These are phyloP conservation scores for Theretra japonica DNA, from an alignment of 2,888 invertebrate genomes.

Conservation along the genomic window DNA sequence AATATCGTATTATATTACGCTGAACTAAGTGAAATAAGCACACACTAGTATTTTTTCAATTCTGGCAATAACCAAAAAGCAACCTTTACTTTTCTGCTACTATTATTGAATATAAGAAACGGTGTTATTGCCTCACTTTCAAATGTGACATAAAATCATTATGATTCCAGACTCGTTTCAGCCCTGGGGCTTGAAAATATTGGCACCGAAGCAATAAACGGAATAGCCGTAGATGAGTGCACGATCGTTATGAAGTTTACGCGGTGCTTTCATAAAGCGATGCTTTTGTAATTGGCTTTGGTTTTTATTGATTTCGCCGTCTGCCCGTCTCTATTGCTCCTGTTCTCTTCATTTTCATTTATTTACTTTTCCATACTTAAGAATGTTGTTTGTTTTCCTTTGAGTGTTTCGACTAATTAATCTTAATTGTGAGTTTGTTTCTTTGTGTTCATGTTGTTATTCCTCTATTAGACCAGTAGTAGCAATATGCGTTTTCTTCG, in stretches of 20 bases:
- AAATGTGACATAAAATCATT: conserved; percentile 55
- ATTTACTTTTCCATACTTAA: conserved; percentile 1
- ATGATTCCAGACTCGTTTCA: conserved; percentile 60
- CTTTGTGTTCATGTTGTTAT: too few species aligned
- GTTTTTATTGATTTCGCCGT: conserved; percentile 29
- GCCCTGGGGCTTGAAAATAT: conserved; percentile 64
- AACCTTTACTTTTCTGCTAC: not conserved
- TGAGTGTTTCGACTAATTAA: not conserved
- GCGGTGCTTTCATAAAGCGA: conserved; percentile 48
- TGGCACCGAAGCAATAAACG: conserved; percentile 65
- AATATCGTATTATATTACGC: too few species aligned
- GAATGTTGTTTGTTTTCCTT: not conserved
- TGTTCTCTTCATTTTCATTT: conserved; percentile 35
- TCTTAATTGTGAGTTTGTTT: too few species aligned
- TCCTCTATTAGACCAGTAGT: too few species aligned
- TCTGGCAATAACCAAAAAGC: not conserved
- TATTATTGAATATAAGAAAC: conserved; percentile 31
- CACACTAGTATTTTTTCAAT: too few species aligned
- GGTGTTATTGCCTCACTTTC: conserved; percentile 42
- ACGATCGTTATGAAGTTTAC: conserved; percentile 61
- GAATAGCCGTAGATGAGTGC: conserved; percentile 63
- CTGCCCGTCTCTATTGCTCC: conserved; percentile 31
- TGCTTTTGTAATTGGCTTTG: conserved; percentile 33
- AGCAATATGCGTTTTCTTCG: too few species aligned
- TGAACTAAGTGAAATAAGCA: too few species aligned